A percentile compares a stretch with the other conserved stretches of the same genome.
Conservation (phyloP, 1,140 invertebrate genomes). For the Manduca sexta region DNA sequence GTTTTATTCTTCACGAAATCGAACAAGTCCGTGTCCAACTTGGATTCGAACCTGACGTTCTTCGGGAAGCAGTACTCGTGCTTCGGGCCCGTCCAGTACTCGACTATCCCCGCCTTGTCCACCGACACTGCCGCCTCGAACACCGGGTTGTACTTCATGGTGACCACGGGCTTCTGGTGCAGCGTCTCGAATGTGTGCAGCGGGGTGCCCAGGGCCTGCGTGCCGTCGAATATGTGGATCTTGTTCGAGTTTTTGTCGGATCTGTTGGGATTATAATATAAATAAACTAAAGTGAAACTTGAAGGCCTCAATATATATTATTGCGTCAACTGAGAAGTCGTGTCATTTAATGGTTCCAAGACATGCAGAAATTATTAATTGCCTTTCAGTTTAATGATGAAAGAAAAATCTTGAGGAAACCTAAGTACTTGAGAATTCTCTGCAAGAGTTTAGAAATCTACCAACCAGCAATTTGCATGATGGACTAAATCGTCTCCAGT, state of each 20-base stretch:
- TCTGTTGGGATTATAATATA: constrained; percentile 41
- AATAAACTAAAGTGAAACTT: too few relatives aligned
- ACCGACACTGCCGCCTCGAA: constrained; percentile 91
- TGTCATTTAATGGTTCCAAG: too few relatives aligned
- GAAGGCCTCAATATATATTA: too few relatives aligned
- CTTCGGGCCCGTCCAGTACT: constrained; percentile 96
- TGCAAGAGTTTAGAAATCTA: too few relatives aligned
- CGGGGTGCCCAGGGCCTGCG: constrained; percentile 81
- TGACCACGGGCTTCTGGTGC: constrained; percentile 87
- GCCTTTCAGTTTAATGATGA: too few relatives aligned
- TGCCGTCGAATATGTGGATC: constrained; percentile 93
- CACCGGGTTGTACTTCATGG: constrained; percentile 91
- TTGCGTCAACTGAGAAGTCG: too few relatives aligned
- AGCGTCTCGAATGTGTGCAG: constrained; percentile 87
- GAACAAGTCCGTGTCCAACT: constrained; percentile 96
- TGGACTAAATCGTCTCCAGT: too few relatives aligned
- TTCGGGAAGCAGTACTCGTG: constrained; percentile 92
- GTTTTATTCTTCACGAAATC: constrained; percentile 95
- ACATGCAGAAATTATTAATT: too few relatives aligned
- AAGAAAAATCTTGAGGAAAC: too few relatives aligned
- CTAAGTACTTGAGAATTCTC: too few relatives aligned
- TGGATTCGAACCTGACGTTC: constrained; percentile 88
- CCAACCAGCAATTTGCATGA: too few relatives aligned
- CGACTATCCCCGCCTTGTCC: constrained; percentile 91
- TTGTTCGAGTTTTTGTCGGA: constrained; percentile 84